These are phyloP conservation scores for Batillaria attramentaria DNA, from an alignment of 1,140 invertebrate species.

Conservation along the genomic window DNA sequence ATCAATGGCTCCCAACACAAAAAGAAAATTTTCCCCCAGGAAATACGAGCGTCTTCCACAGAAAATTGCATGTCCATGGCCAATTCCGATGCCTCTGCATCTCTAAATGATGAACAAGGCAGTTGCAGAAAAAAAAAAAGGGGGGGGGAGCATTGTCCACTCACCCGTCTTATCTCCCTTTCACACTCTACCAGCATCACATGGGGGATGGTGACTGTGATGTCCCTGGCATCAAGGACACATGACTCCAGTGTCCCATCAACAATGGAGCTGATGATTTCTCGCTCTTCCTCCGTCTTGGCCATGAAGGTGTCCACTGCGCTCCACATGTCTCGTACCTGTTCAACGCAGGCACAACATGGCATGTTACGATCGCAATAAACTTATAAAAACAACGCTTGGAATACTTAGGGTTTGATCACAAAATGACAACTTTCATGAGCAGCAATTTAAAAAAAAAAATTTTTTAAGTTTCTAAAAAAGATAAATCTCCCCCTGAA, in stretches of 20 bases:
- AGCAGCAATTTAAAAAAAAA: not conserved
- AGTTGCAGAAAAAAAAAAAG: not conserved
- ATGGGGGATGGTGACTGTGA: slow-evolving; percentile 63
- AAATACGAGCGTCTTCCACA: not conserved
- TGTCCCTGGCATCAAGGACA: slow-evolving; percentile 52
- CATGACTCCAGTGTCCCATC: slow-evolving; percentile 50
- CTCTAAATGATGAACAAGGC: too few species aligned
- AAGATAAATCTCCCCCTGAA: not conserved
- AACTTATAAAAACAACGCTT: not conserved
- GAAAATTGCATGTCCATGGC: too few species aligned
- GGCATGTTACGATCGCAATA: slow-evolving; percentile 1
- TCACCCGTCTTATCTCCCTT: slow-evolving; percentile 61
- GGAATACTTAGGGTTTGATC: too few species aligned
- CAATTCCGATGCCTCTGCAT: too few species aligned
- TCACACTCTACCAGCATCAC: slow-evolving; percentile 63
- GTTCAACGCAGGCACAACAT: not conserved
- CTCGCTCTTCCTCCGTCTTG: slow-evolving; percentile 43
- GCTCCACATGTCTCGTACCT: slow-evolving; percentile 64
- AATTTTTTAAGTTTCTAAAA: not conserved
- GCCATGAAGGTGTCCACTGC: slow-evolving; percentile 53
- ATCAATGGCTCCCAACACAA: not conserved
- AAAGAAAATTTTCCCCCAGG: not conserved
- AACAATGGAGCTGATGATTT: slow-evolving; percentile 62
- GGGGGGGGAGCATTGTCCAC: not conserved
- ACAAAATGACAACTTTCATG: too few species aligned